Evolutionary conservation across 2,113 vertebrate genomes (phyloP).

Genomic region (Corythornis vintsioides): DNA sequence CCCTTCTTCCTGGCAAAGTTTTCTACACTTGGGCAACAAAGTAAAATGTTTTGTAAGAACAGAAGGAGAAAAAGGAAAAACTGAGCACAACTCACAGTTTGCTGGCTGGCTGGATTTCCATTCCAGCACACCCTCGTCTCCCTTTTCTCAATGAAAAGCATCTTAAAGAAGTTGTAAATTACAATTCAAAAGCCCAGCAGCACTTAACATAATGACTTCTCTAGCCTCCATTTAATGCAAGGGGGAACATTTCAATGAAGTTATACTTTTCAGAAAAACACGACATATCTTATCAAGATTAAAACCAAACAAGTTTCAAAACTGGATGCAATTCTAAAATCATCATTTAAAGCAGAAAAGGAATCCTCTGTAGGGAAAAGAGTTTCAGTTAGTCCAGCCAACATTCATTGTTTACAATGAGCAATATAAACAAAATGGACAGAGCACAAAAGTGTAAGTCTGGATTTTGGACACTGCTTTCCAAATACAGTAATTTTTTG

Average conservation of each 20-base stretch:
- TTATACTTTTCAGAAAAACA: background rate
- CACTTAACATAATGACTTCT: background rate
- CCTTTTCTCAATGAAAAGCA: background rate
- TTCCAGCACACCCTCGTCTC: background rate
- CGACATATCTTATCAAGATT: background rate
- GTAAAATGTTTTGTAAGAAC: conserved; percentile 68
- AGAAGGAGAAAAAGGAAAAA: background rate
- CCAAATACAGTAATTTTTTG: background rate
- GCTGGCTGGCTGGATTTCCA: background rate
- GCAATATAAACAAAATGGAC: background rate
- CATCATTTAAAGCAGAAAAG: background rate
- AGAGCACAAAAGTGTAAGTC: background rate
- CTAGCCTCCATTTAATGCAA: background rate
- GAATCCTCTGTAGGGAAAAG: background rate
- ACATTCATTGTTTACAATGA: background rate
- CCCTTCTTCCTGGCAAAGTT: conserved; percentile 79
- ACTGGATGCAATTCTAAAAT: background rate
- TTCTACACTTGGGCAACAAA: conserved; percentile 64
- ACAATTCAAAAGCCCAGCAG: background rate
- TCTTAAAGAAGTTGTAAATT: background rate
- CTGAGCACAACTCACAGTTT: background rate
- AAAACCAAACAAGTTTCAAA: background rate
- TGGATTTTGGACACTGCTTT: background rate
- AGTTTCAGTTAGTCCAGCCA: background rate
- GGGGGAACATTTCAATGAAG: background rate